phyloP scores from a whole-genome alignment of 2,797 vertebrate species.

The Oreortyx pictus region DNA sequence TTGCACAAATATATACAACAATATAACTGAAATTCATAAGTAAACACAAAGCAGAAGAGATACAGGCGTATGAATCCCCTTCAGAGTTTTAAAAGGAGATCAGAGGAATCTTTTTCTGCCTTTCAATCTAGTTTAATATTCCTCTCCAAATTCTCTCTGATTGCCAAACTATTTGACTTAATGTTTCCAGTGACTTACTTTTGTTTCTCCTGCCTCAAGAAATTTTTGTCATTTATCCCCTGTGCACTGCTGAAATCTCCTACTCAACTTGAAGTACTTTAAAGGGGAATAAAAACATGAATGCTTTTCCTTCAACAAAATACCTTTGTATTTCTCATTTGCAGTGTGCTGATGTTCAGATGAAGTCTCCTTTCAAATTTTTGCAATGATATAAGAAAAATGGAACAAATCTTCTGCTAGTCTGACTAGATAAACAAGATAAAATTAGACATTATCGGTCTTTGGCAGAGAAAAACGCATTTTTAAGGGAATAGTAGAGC shows the following conservation, averaged over 20 bases:
- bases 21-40: neutral
- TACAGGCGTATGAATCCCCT: neutral
- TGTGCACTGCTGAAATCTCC: neutral
- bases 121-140: neutral
- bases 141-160: neutral
- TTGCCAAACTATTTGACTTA: neutral
- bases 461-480: neutral
- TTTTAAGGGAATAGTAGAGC: neutral
- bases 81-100: neutral
- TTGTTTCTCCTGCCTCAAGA: neutral
- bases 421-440: neutral
- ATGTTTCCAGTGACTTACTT: neutral
- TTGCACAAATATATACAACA: neutral
- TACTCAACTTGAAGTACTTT: neutral
- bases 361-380: neutral
- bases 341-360: neutral
- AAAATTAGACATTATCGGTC: neutral
- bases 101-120: neutral
- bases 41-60: neutral
- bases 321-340: neutral
- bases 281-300: neutral
- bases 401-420: neutral
- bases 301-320: neutral
- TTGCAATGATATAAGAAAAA: neutral
- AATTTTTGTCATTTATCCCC: fast-evolving